Evolutionary conservation across 2,797 vertebrate species (phyloP), one percentile per base, ranked within the genome.

Genomic region (Channa striata): DNA sequence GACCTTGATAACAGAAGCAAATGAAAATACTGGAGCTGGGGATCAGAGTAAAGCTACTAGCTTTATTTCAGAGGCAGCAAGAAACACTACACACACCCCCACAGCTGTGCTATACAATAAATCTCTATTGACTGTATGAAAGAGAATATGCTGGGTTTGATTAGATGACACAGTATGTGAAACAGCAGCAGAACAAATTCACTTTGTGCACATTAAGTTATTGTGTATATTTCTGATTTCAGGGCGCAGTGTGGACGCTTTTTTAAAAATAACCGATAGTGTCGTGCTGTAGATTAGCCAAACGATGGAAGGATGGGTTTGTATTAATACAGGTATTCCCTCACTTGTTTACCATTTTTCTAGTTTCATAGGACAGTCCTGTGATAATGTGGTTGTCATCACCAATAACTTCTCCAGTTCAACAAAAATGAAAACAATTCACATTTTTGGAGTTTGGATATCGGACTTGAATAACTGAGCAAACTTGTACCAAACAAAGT

Each of bases 1-100:
- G 88, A 88, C 87, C 82, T 88, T 89, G 82, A 88, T 79, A 82
- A 65, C 8, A 56, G 51, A 21, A 17, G 30, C 68, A 57, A 40
- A 49, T n/a, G 48, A 75, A 65, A 43, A 67, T 39, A 7, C 40
- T 67, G 46, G 48, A 75, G 81, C 74, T 68, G 53, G 52, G 60
- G 51, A 77, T 81, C 60, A 63, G 47, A 73, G 62, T 44, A 50
- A 77, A 63, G 70, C 63, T 63, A 23, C 46, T 47, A 44, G 34
- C 68, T 66, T 74, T 69, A 65, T 44, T 71, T 52, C 61, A 68
- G 49, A 60, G 51, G 61, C 69, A 68, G 56, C 63, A 75, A 51
- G 21, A 50, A 58, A 49, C 30, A 70, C 20, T 12, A 23, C 20
- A 63, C 48, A 58, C 58, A 58, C 58, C 47, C 37, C 69, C 40